Evolutionary conservation across 2,113 vertebrate species (phyloP).

Genomic region (Microtus pennsylvanicus): DNA sequence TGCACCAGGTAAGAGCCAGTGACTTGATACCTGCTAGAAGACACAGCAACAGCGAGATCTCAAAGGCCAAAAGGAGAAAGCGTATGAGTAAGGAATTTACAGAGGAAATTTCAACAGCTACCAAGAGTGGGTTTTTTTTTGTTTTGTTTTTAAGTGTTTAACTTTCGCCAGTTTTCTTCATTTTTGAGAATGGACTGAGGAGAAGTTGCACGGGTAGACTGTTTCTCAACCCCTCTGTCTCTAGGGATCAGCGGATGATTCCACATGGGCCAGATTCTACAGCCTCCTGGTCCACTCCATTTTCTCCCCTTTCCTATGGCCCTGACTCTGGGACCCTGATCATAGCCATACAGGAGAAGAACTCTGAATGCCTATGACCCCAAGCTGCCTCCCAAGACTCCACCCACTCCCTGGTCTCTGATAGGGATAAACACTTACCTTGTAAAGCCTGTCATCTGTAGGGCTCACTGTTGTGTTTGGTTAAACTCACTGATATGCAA

Average conservation of each 20-base stretch:
- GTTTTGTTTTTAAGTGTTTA: background rate
- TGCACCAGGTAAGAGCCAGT: background rate
- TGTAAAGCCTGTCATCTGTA: background rate
- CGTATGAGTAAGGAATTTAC: background rate
- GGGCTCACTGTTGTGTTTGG: background rate
- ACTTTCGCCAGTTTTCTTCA: background rate
- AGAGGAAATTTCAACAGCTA: background rate
- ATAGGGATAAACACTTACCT: background rate
- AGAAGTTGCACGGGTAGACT: fast-evolving
- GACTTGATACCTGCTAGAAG: background rate
- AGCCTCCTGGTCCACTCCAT: background rate
- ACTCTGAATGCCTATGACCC: background rate
- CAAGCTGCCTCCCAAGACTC: background rate
- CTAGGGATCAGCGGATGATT: background rate
- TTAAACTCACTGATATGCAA: background rate
- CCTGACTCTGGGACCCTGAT: no score
- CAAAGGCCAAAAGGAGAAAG: background rate
- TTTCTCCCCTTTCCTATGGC: background rate
- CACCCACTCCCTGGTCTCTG: background rate
- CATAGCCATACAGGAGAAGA: background rate
- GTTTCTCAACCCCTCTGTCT: background rate
- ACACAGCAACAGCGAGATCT: background rate
- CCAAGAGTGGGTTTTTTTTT: background rate
- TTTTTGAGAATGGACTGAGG: background rate
- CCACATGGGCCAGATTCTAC: no score